A percentile compares a stretch with the other conserved stretches of the same genome.
phyloP scores from a whole-genome alignment of 2,113 vertebrate genomes.

The Parus major region DNA sequence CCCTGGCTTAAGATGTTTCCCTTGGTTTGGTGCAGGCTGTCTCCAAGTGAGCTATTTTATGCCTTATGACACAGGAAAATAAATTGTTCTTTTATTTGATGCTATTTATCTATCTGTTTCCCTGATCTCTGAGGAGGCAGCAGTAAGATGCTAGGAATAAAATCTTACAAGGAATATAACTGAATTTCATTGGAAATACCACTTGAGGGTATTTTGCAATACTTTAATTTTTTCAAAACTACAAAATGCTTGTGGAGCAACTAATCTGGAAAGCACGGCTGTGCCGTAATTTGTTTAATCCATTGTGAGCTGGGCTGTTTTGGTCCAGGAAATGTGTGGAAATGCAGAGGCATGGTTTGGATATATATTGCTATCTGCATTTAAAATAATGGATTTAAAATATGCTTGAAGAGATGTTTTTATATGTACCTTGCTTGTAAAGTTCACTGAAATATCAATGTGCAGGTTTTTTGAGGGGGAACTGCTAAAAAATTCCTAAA shows the following conservation, averaged over 20 bases:
- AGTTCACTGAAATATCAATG: not conserved
- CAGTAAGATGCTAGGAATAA: not conserved
- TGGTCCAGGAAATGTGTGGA: not conserved
- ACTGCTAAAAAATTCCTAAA: not conserved
- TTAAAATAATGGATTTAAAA: not conserved
- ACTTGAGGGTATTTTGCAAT: not conserved
- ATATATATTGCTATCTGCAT: not conserved
- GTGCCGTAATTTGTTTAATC: not conserved
- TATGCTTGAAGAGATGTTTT: not conserved
- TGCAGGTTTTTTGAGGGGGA: not conserved
- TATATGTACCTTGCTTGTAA: not conserved
- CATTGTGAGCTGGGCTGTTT: not conserved
- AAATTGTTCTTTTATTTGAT: not conserved
- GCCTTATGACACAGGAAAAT: not conserved
- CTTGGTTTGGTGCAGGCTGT: not conserved
- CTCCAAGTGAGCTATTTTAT: not conserved
- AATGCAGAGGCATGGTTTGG: not conserved
- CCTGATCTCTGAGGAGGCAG: not conserved
- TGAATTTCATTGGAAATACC: not conserved
- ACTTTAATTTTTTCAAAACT: not conserved
- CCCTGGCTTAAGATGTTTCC: fast-evolving
- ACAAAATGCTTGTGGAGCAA: not conserved
- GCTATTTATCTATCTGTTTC: not conserved
- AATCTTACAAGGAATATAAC: not conserved
- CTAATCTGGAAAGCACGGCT: not conserved